A percentile compares a stretch with the other conserved stretches of the same genome.
Evolutionary conservation across 2,113 vertebrate genomes (phyloP).

Genomic region (Lycaon pictus): DNA sequence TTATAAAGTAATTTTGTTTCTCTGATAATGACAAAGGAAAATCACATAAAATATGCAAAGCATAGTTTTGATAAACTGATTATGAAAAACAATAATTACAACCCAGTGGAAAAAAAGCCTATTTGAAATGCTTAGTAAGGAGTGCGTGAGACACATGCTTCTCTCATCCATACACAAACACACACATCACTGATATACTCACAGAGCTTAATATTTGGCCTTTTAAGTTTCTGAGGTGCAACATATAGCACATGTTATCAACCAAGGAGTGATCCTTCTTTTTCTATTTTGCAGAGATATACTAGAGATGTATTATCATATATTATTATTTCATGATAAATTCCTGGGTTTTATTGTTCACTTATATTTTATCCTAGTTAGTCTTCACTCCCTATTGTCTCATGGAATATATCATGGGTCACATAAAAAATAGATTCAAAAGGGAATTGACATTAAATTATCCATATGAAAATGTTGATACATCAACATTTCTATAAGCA

Average conservation of each 20-base stretch:
- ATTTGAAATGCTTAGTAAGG: conserved; percentile 28
- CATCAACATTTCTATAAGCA: neutral
- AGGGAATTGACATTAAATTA: neutral
- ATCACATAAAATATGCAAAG: conserved; percentile 40
- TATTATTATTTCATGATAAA: neutral
- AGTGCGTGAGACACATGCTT: neutral
- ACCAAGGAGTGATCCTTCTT: neutral
- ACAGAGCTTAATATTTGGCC: neutral
- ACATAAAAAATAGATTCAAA: neutral
- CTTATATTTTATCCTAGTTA: neutral
- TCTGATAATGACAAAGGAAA: conserved; percentile 17
- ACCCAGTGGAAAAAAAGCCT: neutral
- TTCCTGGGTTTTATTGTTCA: neutral
- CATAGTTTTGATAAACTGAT: conserved; percentile 30
- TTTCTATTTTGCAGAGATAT: neutral
- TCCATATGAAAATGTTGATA: neutral
- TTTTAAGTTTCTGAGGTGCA: neutral
- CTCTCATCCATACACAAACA: neutral
- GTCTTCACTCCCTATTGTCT: neutral
- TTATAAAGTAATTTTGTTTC: conserved; percentile 21
- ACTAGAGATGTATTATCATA: neutral
- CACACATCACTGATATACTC: neutral
- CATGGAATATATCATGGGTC: neutral
- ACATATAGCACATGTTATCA: neutral
- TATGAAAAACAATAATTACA: conserved; percentile 36